A percentile compares a stretch with the other conserved stretches of the same genome.
Conservation (phyloP, 2,113 vertebrate species). For the Puntigrus tetrazona region DNA sequence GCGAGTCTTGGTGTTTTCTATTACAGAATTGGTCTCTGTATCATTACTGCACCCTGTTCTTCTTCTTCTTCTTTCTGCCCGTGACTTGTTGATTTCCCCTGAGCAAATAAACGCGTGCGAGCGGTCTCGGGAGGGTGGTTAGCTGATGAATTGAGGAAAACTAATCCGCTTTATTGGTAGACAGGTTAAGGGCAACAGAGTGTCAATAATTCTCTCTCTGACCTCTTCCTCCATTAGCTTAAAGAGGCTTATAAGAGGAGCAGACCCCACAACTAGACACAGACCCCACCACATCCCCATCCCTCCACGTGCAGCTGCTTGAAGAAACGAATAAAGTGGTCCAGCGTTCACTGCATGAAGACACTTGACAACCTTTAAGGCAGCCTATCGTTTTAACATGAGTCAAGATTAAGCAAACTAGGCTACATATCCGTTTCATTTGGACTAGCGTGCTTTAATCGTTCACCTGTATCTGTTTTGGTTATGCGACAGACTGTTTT, state of each 20-base stretch:
- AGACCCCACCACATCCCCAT: constrained; percentile 5
- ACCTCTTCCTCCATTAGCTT: constrained; percentile 92
- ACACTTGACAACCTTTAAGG: background rate
- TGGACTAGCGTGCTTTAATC: background rate
- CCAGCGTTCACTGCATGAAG: background rate
- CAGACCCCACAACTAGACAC: constrained; percentile 59
- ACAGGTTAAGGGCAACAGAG: constrained; percentile 93
- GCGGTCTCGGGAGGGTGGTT: constrained; percentile 77
- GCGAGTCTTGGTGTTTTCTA: constrained; percentile 59
- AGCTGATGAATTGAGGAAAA: constrained; percentile 97
- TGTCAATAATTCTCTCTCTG: constrained; percentile 92
- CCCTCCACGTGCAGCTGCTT: constrained; percentile 73
- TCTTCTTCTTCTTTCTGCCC: constrained; percentile 72
- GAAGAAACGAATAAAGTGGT: constrained; percentile 73
- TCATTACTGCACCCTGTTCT: constrained; percentile 73
- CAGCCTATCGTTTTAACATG: background rate
- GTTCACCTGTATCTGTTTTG: background rate
- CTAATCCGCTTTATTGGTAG: constrained; percentile 99
- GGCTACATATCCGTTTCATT: background rate
- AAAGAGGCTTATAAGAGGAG: constrained; percentile 89
- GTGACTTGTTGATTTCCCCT: constrained; percentile 97
- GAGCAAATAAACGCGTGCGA: constrained; percentile 90
- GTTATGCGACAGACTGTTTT: background rate
- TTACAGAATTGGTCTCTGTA: constrained; percentile 71
- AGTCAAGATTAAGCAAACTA: background rate